Conservation (phyloP, 2,888 invertebrate genomes). For the Cheilosia variabilis region DNA sequence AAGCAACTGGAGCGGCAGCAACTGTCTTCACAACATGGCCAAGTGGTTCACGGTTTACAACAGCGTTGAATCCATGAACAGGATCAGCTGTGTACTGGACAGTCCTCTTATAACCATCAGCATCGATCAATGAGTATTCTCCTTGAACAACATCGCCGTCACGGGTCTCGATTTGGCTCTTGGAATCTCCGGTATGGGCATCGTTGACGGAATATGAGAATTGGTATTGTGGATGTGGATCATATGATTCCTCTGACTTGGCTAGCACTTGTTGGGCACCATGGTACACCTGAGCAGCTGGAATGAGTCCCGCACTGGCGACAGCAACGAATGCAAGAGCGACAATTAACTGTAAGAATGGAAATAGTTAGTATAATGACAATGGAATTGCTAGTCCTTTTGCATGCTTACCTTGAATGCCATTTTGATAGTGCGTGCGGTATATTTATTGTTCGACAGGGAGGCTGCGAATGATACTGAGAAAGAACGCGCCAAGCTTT, state of each 20-base stretch:
- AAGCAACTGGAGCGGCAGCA: constrained; percentile 37
- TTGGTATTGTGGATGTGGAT: constrained; percentile 79
- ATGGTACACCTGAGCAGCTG: constrained; percentile 42
- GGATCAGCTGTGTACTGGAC: constrained; percentile 81
- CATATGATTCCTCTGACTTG: constrained; percentile 71
- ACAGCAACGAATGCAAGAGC: constrained; percentile 80
- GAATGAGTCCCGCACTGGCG: constrained; percentile 79
- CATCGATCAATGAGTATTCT: constrained; percentile 81
- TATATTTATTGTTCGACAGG: constrained; percentile 30
- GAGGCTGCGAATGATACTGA: constrained; percentile 40
- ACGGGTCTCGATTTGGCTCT: constrained; percentile 81
- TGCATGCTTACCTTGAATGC: constrained; percentile 51
- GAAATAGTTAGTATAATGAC: not conserved
- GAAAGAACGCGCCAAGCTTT: constrained; percentile 16
- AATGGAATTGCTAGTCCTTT: not conserved
- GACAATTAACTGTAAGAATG: constrained; percentile 78
- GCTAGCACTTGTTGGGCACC: constrained; percentile 76
- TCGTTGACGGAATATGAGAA: constrained; percentile 82
- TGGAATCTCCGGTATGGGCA: constrained; percentile 81
- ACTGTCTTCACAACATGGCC: constrained; percentile 28
- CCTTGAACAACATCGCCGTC: constrained; percentile 82
- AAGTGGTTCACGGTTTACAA: constrained; percentile 80
- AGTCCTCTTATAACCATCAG: constrained; percentile 81
- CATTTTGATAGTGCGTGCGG: constrained; percentile 37
- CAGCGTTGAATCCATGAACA: constrained; percentile 81